Evolutionary conservation across 2,888 invertebrate genomes (phyloP), one percentile per base, ranked within the genome.

Genomic region (Galerucella calmariensis): DNA sequence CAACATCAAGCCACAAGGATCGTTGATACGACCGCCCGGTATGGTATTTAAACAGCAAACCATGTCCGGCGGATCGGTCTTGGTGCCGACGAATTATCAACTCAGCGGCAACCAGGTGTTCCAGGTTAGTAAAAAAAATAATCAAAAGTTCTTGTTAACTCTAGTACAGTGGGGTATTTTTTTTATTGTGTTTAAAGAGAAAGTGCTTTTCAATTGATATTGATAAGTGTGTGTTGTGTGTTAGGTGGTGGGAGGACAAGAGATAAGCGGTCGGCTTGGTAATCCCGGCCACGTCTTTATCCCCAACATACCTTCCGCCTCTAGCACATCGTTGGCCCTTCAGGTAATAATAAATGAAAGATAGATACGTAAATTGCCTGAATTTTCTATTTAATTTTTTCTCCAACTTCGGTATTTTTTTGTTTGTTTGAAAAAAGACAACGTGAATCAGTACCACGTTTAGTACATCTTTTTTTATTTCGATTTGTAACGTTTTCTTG

Each of bases 11-110:
- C 82, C 81, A 11, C 83, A 83, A 59, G 67, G 69, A 11, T 73
- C 82, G n/a, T 77, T 85, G 69, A 78, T 84, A 66, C 85, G 88
- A 69, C 85, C 88, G 10, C 78, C 82, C 6, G 92, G 92, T 69
- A 92, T 94, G 87, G 91, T 94, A 89, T 93, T 93, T 82, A 92
- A 93, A 88, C 92, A 92, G 80, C 92, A 92, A 81, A 61, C 78
- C 14, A 89, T 90, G 75, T 90, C 90, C 75, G 89, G 89, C 65
- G 89, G 90, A 75, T 88, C 88, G 71, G 88, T 91, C 63, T 84
- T 90, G 80, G 88, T 91, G 72, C 90, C 92, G 14, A 89, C 91
- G 11, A 90, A 90, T 74, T 92, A 91, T 84, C 91, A 90, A 79
- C 87, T 91, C 78, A 88, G 89, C 79, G 90, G 90, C 79, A 91